Evolutionary conservation across 1,140 invertebrate species (phyloP).

Genomic region (Chelonus insularis): DNA sequence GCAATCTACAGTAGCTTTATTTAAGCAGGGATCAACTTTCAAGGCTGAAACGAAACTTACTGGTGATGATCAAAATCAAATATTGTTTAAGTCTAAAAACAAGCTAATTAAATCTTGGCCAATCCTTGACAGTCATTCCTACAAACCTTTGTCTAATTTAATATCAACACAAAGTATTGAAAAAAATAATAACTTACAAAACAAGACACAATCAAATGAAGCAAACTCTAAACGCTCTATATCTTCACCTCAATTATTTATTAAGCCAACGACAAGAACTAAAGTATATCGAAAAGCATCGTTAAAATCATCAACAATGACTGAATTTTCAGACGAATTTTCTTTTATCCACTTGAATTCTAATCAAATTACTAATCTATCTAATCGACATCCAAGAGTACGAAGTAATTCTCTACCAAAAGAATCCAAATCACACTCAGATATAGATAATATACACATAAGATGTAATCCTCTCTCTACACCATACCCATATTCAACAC

Average conservation of each 20-base stretch:
- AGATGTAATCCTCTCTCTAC: constrained; percentile 48
- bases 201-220: too few species aligned
- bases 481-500: constrained; percentile 48
- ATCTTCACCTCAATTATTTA: constrained; percentile 47
- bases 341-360: background rate
- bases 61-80: background rate
- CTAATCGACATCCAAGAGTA: constrained; percentile 2
- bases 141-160: too few species aligned
- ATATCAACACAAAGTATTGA: too few species aligned
- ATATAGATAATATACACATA: constrained; percentile 43
- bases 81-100: background rate
- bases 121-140: too few species aligned
- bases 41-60: constrained; percentile 14
- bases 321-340: background rate
- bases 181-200: too few species aligned
- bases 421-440: constrained; percentile 32
- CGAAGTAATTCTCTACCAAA: constrained; percentile 1
- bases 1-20: constrained; percentile 5
- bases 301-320: constrained; percentile 37
- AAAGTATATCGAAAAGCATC: constrained; percentile 55
- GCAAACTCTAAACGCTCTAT: constrained; percentile 38
- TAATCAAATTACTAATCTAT: background rate
- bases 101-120: too few species aligned
- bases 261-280: constrained; percentile 39
- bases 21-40: background rate